These are phyloP conservation scores for Nycteola revayana DNA, from an alignment of 2,888 invertebrate species.

Conservation along the genomic window DNA sequence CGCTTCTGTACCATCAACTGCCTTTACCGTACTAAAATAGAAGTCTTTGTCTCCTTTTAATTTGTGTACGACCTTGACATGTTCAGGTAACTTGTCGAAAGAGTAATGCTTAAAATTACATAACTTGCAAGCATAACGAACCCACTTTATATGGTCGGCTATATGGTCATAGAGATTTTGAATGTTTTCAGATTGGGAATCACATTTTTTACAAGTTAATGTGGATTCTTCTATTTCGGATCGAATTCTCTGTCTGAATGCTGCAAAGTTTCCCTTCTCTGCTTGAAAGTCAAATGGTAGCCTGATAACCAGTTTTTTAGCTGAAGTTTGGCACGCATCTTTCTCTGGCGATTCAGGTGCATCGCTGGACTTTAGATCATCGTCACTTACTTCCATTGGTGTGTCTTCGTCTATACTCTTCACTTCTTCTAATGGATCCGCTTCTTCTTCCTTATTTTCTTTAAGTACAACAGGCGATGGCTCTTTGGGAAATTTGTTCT, in stretches of 20 bases:
- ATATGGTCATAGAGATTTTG: constrained; percentile 83
- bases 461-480: constrained; percentile 23
- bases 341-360: constrained; percentile 43
- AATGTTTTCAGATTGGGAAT: constrained; percentile 66
- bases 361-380: constrained; percentile 38
- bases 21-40: constrained; percentile 71
- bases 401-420: constrained; percentile 33
- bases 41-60: constrained; percentile 80
- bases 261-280: constrained; percentile 64
- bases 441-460: constrained; percentile 24
- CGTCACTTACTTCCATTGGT: constrained; percentile 39
- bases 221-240: constrained; percentile 63
- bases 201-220: constrained; percentile 79
- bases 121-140: constrained; percentile 88
- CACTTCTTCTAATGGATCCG: constrained; percentile 18
- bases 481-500: constrained; percentile 36
- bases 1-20: constrained; percentile 67
- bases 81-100: constrained; percentile 84
- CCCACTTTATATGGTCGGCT: constrained; percentile 86
- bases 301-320: constrained; percentile 35
- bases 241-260: constrained; percentile 58
- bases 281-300: constrained; percentile 60
- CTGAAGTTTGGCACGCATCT: constrained; percentile 30
- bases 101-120: constrained; percentile 87
- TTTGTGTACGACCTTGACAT: constrained; percentile 84